These are phyloP conservation scores for Sphaeramia orbicularis DNA, from an alignment of 2,797 vertebrate genomes.

Conservation along the genomic window DNA sequence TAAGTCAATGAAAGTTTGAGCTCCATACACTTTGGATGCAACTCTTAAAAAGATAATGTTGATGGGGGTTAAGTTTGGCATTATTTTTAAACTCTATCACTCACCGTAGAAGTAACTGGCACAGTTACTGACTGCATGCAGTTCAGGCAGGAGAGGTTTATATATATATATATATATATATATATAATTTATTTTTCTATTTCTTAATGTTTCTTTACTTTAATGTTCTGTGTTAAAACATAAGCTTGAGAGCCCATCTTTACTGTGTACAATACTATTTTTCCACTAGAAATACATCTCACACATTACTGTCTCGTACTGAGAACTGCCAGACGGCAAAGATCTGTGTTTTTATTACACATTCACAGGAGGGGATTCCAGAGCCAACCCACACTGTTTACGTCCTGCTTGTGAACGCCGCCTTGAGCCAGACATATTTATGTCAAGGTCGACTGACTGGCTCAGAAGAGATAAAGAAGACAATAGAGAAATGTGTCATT, in stretches of 20 bases:
- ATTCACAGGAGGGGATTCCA: slow-evolving; percentile 44
- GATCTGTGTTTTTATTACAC: slow-evolving; percentile 55
- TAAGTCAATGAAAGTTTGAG: too few species aligned
- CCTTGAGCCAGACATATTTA: slow-evolving; percentile 19
- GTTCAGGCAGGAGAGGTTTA: neutral
- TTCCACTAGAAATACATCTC: slow-evolving; percentile 9
- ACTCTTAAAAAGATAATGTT: too few species aligned
- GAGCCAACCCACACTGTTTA: slow-evolving; percentile 33
- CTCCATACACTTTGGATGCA: too few species aligned
- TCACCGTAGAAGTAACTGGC: too few species aligned
- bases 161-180: too few species aligned
- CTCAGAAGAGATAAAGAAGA: slow-evolving; percentile 1
- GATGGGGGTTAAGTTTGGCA: too few species aligned
- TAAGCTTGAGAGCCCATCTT: neutral
- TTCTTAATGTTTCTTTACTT: too few species aligned
- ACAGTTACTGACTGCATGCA: neutral
- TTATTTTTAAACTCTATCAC: too few species aligned
- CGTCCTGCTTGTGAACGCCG: slow-evolving; percentile 10
- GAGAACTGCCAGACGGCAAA: slow-evolving; percentile 16
- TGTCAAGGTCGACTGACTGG: slow-evolving; percentile 26
- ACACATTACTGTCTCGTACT: slow-evolving; percentile 10
- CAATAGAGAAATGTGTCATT: slow-evolving; percentile 4
- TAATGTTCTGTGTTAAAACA: neutral
- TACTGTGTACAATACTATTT: neutral
- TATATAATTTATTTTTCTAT: too few species aligned